Evolutionary conservation across 2,797 vertebrate genomes (phyloP), one percentile per base, ranked within the genome.

Genomic region (Sciurus carolinensis): DNA sequence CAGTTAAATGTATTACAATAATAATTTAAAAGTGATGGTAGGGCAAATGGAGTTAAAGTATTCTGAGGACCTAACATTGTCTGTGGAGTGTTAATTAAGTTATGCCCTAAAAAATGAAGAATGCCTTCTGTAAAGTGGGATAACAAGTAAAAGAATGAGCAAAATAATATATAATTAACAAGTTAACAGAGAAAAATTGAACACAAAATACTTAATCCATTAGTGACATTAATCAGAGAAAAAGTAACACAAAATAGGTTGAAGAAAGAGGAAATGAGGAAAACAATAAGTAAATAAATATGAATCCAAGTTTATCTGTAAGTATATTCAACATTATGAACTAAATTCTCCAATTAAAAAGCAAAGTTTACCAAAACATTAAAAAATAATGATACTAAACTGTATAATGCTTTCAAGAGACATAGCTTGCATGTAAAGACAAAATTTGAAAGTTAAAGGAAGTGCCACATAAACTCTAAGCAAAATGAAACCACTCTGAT

Each of bases 211-310:
- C 9, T 62, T 72, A 82, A 72, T 82, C 85, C 3, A 69, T 77
- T 75, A 88, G 67, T 88, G 26, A 84, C 7, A 77, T 13, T 5
- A 89, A 76, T 14, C 42, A 75, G 54, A 54, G 7, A 66, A 77
- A 88, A 67, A n/a, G 4, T 59, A 89, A 75, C n/a, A 79, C 62
- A 83, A 77, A 77, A 62, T 36, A 71, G 12, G 13, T 79, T 71
- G 66, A 94, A 87, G 76, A 94, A 94, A 90, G 42, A 90, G n/a
- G 76, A 94, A 94, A 90, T 80, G 42, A 90, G n/a, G 42, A 87
- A 73, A 59, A 92, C 14, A 82, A 54, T 39, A 76, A 72, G 20
- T 64, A 88, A 54, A 5, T 87, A 86, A 88, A 85, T 77, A 62
- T 39, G 15, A 94, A 26, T 12, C 5, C 42, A 86, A 62, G 85